Evolutionary conservation across 2,797 vertebrate species (phyloP).

Genomic region (Paratrypauchen microcephalus): DNA sequence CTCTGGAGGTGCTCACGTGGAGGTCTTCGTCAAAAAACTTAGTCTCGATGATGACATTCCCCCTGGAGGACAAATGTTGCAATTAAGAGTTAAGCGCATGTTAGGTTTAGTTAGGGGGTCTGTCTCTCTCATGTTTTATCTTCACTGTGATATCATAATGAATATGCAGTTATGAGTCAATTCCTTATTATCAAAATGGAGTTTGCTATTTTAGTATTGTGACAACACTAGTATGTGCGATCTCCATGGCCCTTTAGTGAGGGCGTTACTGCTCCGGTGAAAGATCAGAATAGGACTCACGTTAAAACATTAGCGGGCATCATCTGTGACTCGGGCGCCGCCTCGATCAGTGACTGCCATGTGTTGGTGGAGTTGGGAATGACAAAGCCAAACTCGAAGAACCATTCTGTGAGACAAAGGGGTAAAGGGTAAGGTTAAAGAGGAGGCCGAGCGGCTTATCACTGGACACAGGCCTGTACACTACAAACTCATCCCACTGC

Average conservation of each 20-base stretch:
- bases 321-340: constrained; percentile 98
- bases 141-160: no score
- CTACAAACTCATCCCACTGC: background rate
- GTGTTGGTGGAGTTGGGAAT: constrained; percentile 99
- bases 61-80: constrained; percentile 69
- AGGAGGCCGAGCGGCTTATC: no score
- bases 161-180: no score
- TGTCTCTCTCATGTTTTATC: no score
- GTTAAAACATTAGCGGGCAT: constrained; percentile 98
- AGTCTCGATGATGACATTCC: constrained; percentile 98
- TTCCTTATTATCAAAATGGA: no score
- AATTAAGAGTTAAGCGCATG: no score
- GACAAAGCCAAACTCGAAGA: constrained; percentile 98
- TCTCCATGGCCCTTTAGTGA: background rate
- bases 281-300: constrained; percentile 75
- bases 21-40: constrained; percentile 98
- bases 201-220: no score
- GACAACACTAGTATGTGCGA: no score
- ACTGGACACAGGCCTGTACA: background rate
- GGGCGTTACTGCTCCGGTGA: background rate
- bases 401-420: constrained; percentile 85
- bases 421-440: no score
- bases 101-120: no score
- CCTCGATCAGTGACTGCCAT: constrained; percentile 99
- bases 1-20: constrained; percentile 97